Conservation (phyloP, 2,113 vertebrate genomes). For the Alaudala cheleensis region DNA sequence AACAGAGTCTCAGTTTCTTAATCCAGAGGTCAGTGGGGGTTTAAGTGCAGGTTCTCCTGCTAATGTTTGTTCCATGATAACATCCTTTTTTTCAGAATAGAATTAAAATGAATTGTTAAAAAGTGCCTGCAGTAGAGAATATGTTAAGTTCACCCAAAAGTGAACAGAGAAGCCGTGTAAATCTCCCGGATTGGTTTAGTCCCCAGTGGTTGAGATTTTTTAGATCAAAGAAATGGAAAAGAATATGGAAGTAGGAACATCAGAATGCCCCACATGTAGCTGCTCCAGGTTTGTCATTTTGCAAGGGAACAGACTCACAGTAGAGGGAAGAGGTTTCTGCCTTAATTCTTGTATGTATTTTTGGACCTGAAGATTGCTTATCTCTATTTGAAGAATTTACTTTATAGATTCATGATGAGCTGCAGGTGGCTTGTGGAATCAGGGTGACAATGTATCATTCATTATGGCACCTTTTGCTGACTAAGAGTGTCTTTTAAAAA, state of each 20-base stretch:
- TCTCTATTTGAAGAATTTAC: constrained; percentile 46
- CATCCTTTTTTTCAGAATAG: neutral
- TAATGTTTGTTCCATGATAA: neutral
- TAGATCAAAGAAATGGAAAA: constrained; percentile 23
- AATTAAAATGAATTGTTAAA: neutral
- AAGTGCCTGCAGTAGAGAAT: neutral
- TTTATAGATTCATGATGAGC: constrained; percentile 13
- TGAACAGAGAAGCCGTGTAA: neutral
- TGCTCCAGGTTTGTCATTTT: neutral
- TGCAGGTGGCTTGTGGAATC: constrained; percentile 43
- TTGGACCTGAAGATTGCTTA: constrained; percentile 29
- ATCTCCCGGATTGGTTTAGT: constrained; percentile 1
- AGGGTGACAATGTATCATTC: constrained; percentile 23
- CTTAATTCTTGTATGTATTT: neutral
- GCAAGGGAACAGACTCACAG: neutral
- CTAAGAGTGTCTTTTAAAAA: constrained; percentile 3
- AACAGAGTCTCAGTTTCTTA: neutral
- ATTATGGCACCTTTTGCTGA: constrained; percentile 38
- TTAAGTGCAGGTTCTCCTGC: neutral
- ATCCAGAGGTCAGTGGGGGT: accelerated
- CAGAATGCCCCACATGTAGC: neutral
- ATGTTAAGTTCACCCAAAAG: neutral
- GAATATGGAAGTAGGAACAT: neutral
- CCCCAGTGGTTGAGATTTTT: neutral
- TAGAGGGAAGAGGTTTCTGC: neutral